Evolutionary conservation across 2,113 vertebrate species (phyloP).

Genomic region (Laticauda colubrina): DNA sequence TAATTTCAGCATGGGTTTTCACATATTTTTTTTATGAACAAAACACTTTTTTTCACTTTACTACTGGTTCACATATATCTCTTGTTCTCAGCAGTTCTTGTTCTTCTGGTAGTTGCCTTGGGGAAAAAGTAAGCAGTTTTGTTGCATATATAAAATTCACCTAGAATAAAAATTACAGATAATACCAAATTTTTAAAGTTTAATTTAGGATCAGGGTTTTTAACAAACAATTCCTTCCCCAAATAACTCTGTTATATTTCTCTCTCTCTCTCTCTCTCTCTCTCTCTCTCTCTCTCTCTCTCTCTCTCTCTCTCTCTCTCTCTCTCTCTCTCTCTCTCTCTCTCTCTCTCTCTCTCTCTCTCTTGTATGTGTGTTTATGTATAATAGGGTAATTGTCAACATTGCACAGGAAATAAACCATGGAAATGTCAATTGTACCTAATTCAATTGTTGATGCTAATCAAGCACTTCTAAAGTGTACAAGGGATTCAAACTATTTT

Average conservation of each 20-base stretch:
- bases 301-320: too few species aligned
- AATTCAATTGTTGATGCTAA: constrained; percentile 43
- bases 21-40: background rate
- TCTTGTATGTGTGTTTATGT: background rate
- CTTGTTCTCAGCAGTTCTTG: background rate
- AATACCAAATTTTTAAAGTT: background rate
- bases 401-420: constrained; percentile 23
- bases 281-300: too few species aligned
- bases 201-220: background rate
- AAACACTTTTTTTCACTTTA: background rate
- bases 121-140: too few species aligned
- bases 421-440: constrained; percentile 21
- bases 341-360: too few species aligned
- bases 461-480: constrained; percentile 26
- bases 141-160: background rate
- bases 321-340: too few species aligned
- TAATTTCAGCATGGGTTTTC: background rate
- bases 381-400: constrained; percentile 11
- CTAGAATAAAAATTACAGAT: background rate
- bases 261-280: too few species aligned
- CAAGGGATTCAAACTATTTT: constrained; percentile 36
- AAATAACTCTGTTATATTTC: background rate
- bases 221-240: background rate
- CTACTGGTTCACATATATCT: background rate
- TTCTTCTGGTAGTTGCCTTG: background rate